Evolutionary conservation across 53 echinoderm and acorn worm species (phyloP).

Genomic region (Paracentrotus lividus): DNA sequence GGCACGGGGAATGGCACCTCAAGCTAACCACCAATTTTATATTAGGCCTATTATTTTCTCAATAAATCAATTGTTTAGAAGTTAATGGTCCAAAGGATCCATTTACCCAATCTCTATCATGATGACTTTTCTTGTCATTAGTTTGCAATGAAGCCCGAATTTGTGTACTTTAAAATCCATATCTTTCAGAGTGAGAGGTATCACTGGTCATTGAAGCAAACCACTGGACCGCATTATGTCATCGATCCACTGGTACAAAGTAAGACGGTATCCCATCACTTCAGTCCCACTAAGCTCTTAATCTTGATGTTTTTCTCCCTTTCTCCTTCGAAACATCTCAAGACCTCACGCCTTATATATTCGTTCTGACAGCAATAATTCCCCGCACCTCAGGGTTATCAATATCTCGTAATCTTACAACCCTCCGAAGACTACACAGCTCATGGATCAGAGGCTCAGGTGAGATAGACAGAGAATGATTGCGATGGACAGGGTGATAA

Average conservation of each 20-base stretch:
- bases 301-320: constrained; percentile 29
- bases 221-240: not conserved
- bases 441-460: constrained; percentile 9
- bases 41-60: no score
- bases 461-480: constrained; percentile 46
- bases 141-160: not conserved
- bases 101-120: no score
- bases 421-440: constrained; percentile 15
- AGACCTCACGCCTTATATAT: not conserved
- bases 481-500: constrained; percentile 56
- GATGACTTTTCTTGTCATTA: no score
- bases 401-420: constrained; percentile 37
- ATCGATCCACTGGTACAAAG: constrained; percentile 21
- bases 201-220: constrained; percentile 14
- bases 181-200: not conserved
- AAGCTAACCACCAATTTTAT: no score
- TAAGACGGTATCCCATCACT: not conserved
- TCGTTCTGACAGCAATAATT: constrained; percentile 13
- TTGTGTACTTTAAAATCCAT: not conserved
- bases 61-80: no score
- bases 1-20: no score
- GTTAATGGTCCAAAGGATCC: no score
- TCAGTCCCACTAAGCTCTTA: constrained; percentile 33
- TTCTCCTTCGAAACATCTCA: not conserved
- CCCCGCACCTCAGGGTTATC: constrained; percentile 31